Evolutionary conservation across 2,888 invertebrate genomes (phyloP).

Genomic region (Drosophila lutescens): DNA sequence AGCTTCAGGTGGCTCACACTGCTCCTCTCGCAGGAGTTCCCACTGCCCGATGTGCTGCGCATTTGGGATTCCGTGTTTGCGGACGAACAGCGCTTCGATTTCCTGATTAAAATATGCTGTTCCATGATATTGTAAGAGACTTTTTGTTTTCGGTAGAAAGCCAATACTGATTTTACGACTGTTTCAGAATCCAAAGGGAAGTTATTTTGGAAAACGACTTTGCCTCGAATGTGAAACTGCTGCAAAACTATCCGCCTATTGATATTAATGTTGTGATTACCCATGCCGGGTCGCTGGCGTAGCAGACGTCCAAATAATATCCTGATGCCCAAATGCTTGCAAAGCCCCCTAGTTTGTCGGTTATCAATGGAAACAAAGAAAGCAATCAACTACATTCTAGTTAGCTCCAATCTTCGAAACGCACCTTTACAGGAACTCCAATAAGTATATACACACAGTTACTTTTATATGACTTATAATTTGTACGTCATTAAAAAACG

Average conservation of each 20-base stretch:
- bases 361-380: constrained; percentile 23
- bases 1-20: constrained; percentile 98
- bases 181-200: constrained; percentile 90
- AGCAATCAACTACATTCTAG: constrained; percentile 61
- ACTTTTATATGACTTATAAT: constrained; percentile 64
- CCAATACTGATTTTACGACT: background rate
- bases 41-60: constrained; percentile 97
- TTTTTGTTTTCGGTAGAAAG: background rate
- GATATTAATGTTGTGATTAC: constrained; percentile 93
- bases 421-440: constrained; percentile 34
- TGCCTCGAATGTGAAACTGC: constrained; percentile 95
- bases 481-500: constrained; percentile 63
- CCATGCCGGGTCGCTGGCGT: constrained; percentile 87
- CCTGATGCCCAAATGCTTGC: constrained; percentile 43
- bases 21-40: constrained; percentile 98
- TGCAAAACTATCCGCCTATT: constrained; percentile 96
- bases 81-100: constrained; percentile 94
- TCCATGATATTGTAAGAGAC: constrained; percentile 97
- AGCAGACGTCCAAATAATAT: constrained; percentile 32
- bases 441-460: constrained; percentile 5
- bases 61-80: constrained; percentile 99
- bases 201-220: constrained; percentile 95
- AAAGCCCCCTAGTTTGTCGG: constrained; percentile 15
- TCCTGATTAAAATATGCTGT: constrained; percentile 96
- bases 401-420: constrained; percentile 40